Evolutionary conservation across 2,888 invertebrate genomes (phyloP).

Genomic region (Saturnia pavonia): DNA sequence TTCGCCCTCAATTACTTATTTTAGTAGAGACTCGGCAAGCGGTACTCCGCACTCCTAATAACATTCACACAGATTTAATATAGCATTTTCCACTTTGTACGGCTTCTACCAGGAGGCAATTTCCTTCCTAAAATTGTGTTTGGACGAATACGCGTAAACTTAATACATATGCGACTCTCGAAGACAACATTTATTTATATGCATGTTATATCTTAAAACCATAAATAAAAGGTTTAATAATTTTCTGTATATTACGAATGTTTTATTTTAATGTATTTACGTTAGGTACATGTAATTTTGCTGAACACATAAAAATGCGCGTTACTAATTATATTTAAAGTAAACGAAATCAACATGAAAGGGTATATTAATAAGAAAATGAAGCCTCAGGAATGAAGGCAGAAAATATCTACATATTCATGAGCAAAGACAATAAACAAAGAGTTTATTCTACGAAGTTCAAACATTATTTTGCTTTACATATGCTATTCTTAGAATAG

Average conservation of each 20-base stretch:
- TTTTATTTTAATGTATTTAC: constrained; percentile 62
- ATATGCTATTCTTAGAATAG: background rate
- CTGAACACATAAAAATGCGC: constrained; percentile 35
- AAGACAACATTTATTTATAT: constrained; percentile 76
- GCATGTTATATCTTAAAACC: constrained; percentile 52
- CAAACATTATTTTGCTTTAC: background rate
- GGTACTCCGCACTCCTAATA: constrained; percentile 68
- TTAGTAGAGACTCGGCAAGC: constrained; percentile 51
- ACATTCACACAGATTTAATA: constrained; percentile 80
- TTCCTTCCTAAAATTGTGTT: constrained; percentile 78
- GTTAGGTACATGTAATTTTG: constrained; percentile 22
- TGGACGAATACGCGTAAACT: constrained; percentile 73
- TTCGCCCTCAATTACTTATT: constrained; percentile 57
- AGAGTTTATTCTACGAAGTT: background rate
- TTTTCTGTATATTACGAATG: too few species aligned
- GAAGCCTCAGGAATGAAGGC: constrained; percentile 12
- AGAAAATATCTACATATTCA: background rate
- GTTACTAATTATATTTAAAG: constrained; percentile 28
- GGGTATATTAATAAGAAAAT: constrained; percentile 18
- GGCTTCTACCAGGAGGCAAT: constrained; percentile 70
- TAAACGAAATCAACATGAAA: constrained; percentile 27
- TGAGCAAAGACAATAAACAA: too few species aligned
- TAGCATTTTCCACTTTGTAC: constrained; percentile 74
- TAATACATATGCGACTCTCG: constrained; percentile 70
- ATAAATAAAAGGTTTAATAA: constrained; percentile 45